Evolutionary conservation across 2,113 vertebrate genomes (phyloP).

Genomic region (Ictalurus furcatus): DNA sequence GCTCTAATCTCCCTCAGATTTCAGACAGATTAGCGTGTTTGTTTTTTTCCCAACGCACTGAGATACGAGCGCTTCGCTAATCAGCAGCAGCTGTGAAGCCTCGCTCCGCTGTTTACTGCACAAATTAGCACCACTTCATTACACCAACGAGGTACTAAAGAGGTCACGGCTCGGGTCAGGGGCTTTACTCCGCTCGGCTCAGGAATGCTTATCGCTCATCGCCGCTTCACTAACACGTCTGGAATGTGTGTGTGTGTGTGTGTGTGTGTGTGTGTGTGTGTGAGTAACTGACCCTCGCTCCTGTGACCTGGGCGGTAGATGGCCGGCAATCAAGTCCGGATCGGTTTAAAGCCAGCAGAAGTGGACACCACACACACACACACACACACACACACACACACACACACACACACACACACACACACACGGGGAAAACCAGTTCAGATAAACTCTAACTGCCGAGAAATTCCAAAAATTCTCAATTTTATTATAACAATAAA

Average conservation of each 20-base stretch:
- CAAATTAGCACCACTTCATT: constrained; percentile 38
- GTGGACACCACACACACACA: background rate
- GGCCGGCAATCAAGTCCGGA: background rate
- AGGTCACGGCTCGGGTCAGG: constrained; percentile 32
- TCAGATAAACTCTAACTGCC: background rate
- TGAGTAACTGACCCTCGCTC: constrained; percentile 26
- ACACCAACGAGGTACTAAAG: constrained; percentile 37
- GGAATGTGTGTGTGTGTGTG: constrained; percentile 23
- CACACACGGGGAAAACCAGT: too few relatives aligned
- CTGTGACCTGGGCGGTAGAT: constrained; percentile 3
- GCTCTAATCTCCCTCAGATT: constrained; percentile 31
- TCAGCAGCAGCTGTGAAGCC: constrained; percentile 30
- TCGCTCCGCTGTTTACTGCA: constrained; percentile 15
- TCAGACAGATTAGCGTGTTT: constrained; percentile 24
- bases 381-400: too few relatives aligned
- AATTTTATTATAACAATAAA: too few relatives aligned
- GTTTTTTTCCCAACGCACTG: background rate
- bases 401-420: too few relatives aligned
- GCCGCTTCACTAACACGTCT: constrained; percentile 1
- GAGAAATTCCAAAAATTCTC: background rate
- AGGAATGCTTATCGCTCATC: constrained; percentile 34
- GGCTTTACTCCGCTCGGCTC: constrained; percentile 27
- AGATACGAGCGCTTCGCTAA: constrained; percentile 9
- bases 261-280: constrained; percentile 26
- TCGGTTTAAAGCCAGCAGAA: background rate